These are phyloP conservation scores for Phragmatobia fuliginosa DNA, from an alignment of 2,888 invertebrate species.

Conservation along the genomic window DNA sequence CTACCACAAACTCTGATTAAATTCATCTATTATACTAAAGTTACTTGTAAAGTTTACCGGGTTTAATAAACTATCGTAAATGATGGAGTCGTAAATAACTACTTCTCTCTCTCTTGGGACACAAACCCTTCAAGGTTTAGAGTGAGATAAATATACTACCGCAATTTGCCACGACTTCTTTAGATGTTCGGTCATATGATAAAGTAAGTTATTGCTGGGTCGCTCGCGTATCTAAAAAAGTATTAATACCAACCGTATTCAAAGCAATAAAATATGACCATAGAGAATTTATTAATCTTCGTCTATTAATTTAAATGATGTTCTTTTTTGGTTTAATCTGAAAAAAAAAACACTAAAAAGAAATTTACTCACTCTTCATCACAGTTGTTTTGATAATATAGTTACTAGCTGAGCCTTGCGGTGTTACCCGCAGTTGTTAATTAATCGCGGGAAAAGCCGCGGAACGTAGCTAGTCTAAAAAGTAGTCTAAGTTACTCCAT, in stretches of 20 bases:
- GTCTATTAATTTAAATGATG: background rate
- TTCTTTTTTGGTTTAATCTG: background rate
- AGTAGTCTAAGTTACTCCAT: no score
- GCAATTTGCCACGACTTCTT: constrained; percentile 21
- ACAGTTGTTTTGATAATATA: no score
- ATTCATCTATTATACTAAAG: constrained; percentile 12
- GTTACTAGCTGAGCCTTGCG: no score
- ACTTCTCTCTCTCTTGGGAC: constrained; percentile 16
- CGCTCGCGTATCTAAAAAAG: background rate
- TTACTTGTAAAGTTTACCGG: constrained; percentile 16
- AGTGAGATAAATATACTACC: constrained; percentile 16
- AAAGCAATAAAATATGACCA: background rate
- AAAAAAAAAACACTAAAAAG: no score
- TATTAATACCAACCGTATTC: constrained; percentile 1
- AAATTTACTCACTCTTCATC: no score
- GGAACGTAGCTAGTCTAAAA: no score
- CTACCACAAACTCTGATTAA: background rate
- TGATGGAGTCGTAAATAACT: constrained; percentile 20
- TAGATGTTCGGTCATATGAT: constrained; percentile 11
- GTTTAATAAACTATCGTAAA: constrained; percentile 16
- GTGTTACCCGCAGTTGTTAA: no score
- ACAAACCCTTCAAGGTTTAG: constrained; percentile 12
- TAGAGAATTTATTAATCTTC: background rate
- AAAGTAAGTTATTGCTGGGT: constrained; percentile 8
- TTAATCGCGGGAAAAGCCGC: no score